A percentile compares a stretch with the other conserved stretches of the same genome.
Evolutionary conservation across 2,797 vertebrate species (phyloP).

Genomic region (Euthynnus affinis): DNA sequence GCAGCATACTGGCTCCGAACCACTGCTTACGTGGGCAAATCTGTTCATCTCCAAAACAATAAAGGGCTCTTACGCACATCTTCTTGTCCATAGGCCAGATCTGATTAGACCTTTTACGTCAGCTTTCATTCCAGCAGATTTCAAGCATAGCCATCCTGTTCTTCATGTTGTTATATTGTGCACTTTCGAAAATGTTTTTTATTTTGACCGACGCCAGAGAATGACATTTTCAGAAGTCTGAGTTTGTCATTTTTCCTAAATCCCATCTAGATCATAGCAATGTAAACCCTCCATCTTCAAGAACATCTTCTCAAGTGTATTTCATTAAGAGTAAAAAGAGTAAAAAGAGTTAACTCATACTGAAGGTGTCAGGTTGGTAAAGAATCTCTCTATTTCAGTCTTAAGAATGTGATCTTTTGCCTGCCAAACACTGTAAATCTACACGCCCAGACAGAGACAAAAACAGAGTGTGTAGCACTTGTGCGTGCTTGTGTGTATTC

Average conservation of each 20-base stretch:
- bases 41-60: slow-evolving; percentile 66
- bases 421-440: slow-evolving; percentile 55
- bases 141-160: slow-evolving; percentile 19
- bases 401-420: slow-evolving; percentile 33
- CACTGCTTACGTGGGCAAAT: slow-evolving; percentile 44
- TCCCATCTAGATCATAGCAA: background rate
- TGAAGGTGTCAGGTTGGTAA: slow-evolving; percentile 27
- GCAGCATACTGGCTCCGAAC: slow-evolving; percentile 33
- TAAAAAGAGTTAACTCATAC: background rate
- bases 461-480: background rate
- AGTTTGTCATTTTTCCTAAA: background rate
- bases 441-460: slow-evolving; percentile 42
- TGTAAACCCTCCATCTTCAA: slow-evolving; percentile 7
- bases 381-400: slow-evolving; percentile 29
- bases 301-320: slow-evolving; percentile 1
- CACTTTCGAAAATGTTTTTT: background rate
- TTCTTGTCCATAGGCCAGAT: slow-evolving; percentile 51
- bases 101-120: slow-evolving; percentile 65
- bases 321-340: slow-evolving; percentile 10
- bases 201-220: slow-evolving; percentile 15
- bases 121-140: slow-evolving; percentile 31
- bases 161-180: slow-evolving; percentile 7
- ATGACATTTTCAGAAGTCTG: slow-evolving; percentile 12
- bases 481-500: slow-evolving; percentile 11
- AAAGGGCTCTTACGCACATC: slow-evolving; percentile 52